Evolutionary conservation across 2,888 invertebrate species (phyloP).

Genomic region (Acronicta psi): DNA sequence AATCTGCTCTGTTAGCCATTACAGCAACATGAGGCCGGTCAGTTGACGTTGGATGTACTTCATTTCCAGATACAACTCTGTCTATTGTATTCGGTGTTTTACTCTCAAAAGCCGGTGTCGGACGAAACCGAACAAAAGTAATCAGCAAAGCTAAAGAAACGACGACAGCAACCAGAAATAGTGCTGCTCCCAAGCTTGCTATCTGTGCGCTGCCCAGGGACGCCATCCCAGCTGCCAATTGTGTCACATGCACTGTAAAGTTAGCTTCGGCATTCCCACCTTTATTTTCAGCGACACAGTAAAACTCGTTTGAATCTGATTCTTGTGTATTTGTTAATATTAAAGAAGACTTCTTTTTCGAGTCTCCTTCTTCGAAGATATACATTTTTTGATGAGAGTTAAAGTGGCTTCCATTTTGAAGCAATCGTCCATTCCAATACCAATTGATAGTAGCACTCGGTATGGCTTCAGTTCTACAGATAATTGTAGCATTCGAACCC

Average conservation of each 20-base stretch:
- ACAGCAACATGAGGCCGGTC: conserved; percentile 89
- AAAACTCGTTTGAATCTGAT: conserved; percentile 94
- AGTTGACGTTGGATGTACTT: conserved; percentile 83
- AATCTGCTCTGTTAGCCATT: conserved; percentile 87
- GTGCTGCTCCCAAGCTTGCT: conserved; percentile 94
- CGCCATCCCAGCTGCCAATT: conserved; percentile 94
- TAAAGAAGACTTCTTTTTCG: conserved; percentile 93
- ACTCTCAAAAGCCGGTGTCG: conserved; percentile 92
- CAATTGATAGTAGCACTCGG: conserved; percentile 95
- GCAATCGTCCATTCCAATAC: conserved; percentile 95
- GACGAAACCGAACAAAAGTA: conserved; percentile 92
- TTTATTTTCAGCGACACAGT: conserved; percentile 96
- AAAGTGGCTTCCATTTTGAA: conserved; percentile 94
- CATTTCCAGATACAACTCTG: conserved; percentile 91
- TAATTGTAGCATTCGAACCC: conserved; percentile 95
- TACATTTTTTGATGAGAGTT: conserved; percentile 93
- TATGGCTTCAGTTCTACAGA: conserved; percentile 94
- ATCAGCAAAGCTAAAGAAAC: conserved; percentile 92
- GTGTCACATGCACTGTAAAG: conserved; percentile 95
- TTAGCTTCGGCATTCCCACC: conserved; percentile 96
- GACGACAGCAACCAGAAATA: conserved; percentile 93
- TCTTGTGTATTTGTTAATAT: conserved; percentile 95
- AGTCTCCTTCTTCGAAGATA: conserved; percentile 93
- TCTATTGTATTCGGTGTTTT: conserved; percentile 94
- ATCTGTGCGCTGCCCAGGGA: conserved; percentile 95